phyloP scores from a whole-genome alignment of 2,113 vertebrate genomes.

The Xerus inauris region DNA sequence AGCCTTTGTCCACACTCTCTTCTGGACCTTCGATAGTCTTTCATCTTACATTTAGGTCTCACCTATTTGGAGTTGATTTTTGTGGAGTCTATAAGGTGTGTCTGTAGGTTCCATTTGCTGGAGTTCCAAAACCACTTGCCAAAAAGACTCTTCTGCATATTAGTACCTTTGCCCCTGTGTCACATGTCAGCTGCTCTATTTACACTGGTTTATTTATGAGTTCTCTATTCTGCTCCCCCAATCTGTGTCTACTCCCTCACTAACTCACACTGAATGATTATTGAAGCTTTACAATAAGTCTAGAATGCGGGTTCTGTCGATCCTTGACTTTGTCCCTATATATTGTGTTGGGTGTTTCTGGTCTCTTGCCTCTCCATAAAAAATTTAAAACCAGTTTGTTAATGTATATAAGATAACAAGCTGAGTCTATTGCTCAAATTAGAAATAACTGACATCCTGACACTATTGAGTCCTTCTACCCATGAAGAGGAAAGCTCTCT shows the following conservation, averaged over 20 bases:
- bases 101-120: too few relatives aligned
- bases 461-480: too few relatives aligned
- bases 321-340: background rate
- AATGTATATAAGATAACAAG: background rate
- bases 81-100: too few relatives aligned
- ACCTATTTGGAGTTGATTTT: too few relatives aligned
- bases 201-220: too few relatives aligned
- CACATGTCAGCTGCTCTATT: too few relatives aligned
- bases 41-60: too few relatives aligned
- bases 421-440: background rate
- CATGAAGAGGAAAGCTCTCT: too few relatives aligned
- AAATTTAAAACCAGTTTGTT: background rate
- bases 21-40: too few relatives aligned
- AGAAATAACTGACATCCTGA: background rate
- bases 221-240: background rate
- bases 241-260: background rate
- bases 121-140: background rate
- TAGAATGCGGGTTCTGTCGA: background rate
- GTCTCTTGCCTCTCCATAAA: background rate
- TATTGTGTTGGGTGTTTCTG: background rate
- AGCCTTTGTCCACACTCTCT: too few relatives aligned
- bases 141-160: background rate
- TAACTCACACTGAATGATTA: too few relatives aligned
- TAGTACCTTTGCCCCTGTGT: background rate
- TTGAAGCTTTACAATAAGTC: too few relatives aligned